Evolutionary conservation across 92 coral and sea anemone genomes (phyloP), one percentile per base, ranked within the genome.

Genomic region (Porites divaricata): DNA sequence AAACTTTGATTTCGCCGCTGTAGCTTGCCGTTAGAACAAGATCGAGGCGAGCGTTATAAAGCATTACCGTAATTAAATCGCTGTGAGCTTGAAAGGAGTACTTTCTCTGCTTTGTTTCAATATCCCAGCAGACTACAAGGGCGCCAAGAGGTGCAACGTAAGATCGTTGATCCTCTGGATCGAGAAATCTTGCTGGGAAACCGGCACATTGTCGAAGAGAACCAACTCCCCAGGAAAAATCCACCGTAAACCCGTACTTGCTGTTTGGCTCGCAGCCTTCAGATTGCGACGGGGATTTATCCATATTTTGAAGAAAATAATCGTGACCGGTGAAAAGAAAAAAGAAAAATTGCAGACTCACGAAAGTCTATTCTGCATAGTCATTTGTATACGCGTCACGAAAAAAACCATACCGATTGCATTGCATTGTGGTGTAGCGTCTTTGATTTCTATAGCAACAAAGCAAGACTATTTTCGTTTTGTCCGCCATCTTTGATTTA

Each of bases 141-240:
- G 98, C 78, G 11, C 98, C 98, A 50, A 94, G 92, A 2, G 95
- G 95, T 0, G 89, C 48, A 7, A 93, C 53, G 56, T 94, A 94
- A 14, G 86, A 80, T 10, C 85, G 74, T 9, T 67, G 49, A 53
- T 91, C 83, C 63, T 89, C 76, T 50, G 78, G 70, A 63, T 67
- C 75, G 51, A 92, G 76, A 35, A 86, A 53, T 4, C 90, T 77
- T 4, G 88, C 89, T 5, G 98, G 98, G 67, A 94, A 94, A 14
- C 98, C 98, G 10, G 98, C 95, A 67, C 98, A 94, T 35, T 89
- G 93, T 49, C 98, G 86, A 48, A 94, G 63, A 1, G 98, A 91
- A 63, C 86, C 84, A n/a, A 91, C 98, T 12, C 98, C 98, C 95
- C 95, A 94, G 16, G 98, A 91, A 45, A 70, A 76, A 11, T 92